Evolutionary conservation across 2,888 invertebrate genomes (phyloP).

Genomic region (Creontiades dilutus): DNA sequence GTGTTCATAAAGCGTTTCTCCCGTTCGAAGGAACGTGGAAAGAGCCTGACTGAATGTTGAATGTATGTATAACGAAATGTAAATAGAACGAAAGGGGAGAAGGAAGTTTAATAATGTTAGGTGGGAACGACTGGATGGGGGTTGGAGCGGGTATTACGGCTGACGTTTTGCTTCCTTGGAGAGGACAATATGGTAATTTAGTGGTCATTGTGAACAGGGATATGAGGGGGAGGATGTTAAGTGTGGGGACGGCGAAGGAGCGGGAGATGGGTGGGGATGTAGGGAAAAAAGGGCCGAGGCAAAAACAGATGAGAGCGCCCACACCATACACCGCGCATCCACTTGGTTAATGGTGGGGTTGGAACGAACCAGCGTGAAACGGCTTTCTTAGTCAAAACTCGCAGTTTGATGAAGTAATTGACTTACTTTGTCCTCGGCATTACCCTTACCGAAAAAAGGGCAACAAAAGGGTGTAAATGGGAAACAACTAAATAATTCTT

Average conservation of each 20-base stretch:
- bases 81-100: conserved; percentile 1
- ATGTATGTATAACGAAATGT: conserved; percentile 25
- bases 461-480: too few relatives aligned
- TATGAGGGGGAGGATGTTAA: too few relatives aligned
- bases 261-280: background rate
- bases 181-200: conserved; percentile 50
- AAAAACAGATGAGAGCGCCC: background rate
- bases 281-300: conserved; percentile 8
- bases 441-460: too few relatives aligned
- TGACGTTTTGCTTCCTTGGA: conserved; percentile 8
- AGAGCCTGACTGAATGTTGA: background rate
- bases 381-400: too few relatives aligned
- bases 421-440: too few relatives aligned
- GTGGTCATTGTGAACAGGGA: conserved; percentile 36
- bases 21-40: background rate
- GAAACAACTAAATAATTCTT: too few relatives aligned
- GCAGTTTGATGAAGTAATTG: too few relatives aligned
- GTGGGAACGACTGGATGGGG: conserved; percentile 6
- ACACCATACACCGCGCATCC: background rate
- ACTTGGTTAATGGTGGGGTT: background rate
- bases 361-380: background rate
- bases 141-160: conserved; percentile 4
- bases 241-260: background rate
- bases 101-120: conserved; percentile 32
- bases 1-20: background rate